Evolutionary conservation across 2,113 vertebrate genomes (phyloP), one percentile per base, ranked within the genome.

Genomic region (Sylvicapra grimmia): DNA sequence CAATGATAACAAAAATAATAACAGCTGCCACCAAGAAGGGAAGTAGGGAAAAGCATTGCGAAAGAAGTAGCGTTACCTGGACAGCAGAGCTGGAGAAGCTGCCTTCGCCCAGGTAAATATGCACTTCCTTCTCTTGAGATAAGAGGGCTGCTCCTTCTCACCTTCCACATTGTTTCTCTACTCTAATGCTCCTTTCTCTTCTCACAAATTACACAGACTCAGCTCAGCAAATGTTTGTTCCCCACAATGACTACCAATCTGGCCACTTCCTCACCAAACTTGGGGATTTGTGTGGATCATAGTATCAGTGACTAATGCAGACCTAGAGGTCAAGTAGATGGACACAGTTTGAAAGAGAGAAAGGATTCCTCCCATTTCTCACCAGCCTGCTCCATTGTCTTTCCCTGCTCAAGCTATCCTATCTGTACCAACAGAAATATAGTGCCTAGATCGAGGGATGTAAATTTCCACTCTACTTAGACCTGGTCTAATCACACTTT

Each of bases 221-320:
- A 14, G 15, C 86, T 95, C 77, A 89, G 94, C 96, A 95, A 96
- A 97, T 97, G 54, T 97, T 97, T 97, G 92, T 36, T 93, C 18
- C 79, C 59, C 11, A 18, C 59, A 85, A 58, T 18, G 19, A 36
- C 87, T 86, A 36, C 85, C 29, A 40, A 14, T 59, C 40, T 49
- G 33, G 86, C 44, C 54, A 47, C n/a, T 85, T 65, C 89, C 40
- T 40, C 65, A 79, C 84, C 56, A 72, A 96, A 31, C 36, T 33
- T 51, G 49, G 49, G 93, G 90, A 93, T 97, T 89, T 93, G 89
- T 89, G 25, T 72, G 86, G 96, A 94, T 97, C 95, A 93, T 72
- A 18, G 40, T 96, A 94, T 92, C 80, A 86, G 80, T 56, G 63
- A 68, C 80, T 29, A 59, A 86, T 25, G 44, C 36, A 72, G 68